Evolutionary conservation across 2,113 vertebrate species (phyloP), one percentile per base, ranked within the genome.

Genomic region (Proterorhinus semilunaris): DNA sequence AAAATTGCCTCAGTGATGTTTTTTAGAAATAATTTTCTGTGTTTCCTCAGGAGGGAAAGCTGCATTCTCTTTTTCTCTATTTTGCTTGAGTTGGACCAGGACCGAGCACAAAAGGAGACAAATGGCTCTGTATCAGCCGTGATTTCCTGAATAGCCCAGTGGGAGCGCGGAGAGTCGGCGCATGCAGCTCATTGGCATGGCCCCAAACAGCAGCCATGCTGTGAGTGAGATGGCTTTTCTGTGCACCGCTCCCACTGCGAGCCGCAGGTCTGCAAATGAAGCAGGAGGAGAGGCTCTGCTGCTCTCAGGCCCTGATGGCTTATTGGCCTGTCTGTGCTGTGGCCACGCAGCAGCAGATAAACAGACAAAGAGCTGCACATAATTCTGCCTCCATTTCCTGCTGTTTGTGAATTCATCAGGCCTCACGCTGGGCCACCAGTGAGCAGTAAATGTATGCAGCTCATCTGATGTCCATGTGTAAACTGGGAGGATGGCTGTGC

Each of bases 201-300:
- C 84, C 86, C 82, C 83, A 83, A 87, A 83, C 82, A 78, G 88
- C 85, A 65, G 78, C 85, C 91, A 81, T 75, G 91, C 91, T 93
- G 92, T 65, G 91, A 90, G 76, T 77, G 85, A 92, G 91, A 92
- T 93, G 83, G 90, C 89, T 93, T 92, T 90, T 90, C 91, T 91
- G 85, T 75, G 87, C 75, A 83, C 90, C 87, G 80, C 83, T 84
- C 86, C 59, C 68, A 88, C 82, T 84, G 86, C 80, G 85, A 91
- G 83, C 86, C 79, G 66, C 63, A 59, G 83, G 83, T 87, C 85
- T 88, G 85, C 78, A 88, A 91, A 91, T 88, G 79, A 90, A 87
- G 82, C 75, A 43, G 76, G 75, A 65, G 76, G 75, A 65, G 81
- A 74, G 52, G 69, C 66, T 69, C 50, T 84, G 74, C 69, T 81